phyloP scores from a whole-genome alignment of 23 tunicate genomes.

The Phallusia fumigata region DNA sequence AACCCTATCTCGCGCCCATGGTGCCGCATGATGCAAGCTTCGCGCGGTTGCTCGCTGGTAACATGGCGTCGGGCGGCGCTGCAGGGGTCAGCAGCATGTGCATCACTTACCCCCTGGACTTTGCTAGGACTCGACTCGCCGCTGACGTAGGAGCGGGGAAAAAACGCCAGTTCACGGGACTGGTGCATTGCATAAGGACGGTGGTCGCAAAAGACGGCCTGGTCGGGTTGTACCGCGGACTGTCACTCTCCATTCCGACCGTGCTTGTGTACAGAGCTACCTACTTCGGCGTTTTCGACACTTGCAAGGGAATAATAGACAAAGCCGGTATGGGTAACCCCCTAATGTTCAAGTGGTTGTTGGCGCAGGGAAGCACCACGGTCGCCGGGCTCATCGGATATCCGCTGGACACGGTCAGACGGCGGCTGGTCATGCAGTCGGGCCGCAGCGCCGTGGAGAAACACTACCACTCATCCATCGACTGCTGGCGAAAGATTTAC shows the following conservation, averaged over 20 bases:
- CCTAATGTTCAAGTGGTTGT: conserved; percentile 40
- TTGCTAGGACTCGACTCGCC: conserved; percentile 80
- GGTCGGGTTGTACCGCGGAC: conserved; percentile 40
- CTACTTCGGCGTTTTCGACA: conserved; percentile 80
- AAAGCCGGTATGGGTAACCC: conserved; percentile 4
- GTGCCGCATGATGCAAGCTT: conserved; percentile 20
- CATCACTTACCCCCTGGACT: conserved; percentile 96
- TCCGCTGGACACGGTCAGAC: conserved; percentile 75
- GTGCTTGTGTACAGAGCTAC: conserved; percentile 65
- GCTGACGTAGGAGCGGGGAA: conserved; percentile 61
- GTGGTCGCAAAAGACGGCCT: conserved; percentile 35
- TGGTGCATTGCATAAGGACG: conserved; percentile 32
- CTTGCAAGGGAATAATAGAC: conserved; percentile 34
- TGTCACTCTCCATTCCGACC: conserved; percentile 58
- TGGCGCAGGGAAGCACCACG: conserved; percentile 60
- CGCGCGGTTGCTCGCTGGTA: conserved; percentile 43
- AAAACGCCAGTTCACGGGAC: conserved; percentile 56
- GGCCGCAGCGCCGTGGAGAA: conserved; percentile 37
- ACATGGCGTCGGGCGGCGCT: conserved; percentile 85
- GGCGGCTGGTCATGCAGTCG: conserved; percentile 81
- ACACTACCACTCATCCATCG: conserved; percentile 28
- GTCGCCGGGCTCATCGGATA: conserved; percentile 71
- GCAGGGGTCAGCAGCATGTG: conserved; percentile 91
- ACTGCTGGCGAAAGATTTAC: conserved; percentile 50
- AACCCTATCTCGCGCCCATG: conserved; percentile 16